Evolutionary conservation across 2,113 vertebrate genomes (phyloP).

Genomic region (Engraulis encrasicolus): DNA sequence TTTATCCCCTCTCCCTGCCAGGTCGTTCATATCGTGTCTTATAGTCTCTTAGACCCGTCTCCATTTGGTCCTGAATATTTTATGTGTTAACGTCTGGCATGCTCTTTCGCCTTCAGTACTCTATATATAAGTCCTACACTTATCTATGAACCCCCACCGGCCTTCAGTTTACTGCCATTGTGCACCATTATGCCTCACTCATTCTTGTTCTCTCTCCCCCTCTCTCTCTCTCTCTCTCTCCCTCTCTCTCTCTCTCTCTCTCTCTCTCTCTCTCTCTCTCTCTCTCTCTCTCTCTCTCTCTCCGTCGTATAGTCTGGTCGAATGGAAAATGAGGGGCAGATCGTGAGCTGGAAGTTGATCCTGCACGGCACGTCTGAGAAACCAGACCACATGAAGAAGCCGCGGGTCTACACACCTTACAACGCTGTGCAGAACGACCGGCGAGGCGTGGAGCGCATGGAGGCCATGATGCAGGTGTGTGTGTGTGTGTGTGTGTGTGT

Average conservation of each 20-base stretch:
- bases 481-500: conserved; percentile 31
- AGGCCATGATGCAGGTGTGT: conserved; percentile 78
- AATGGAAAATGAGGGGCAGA: conserved; percentile 91
- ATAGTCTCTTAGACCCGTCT: background rate
- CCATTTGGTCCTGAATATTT: background rate
- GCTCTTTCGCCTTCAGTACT: background rate
- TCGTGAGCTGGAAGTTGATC: conserved; percentile 94
- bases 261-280: background rate
- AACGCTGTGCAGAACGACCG: conserved; percentile 96
- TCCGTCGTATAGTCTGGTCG: conserved; percentile 87
- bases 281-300: background rate
- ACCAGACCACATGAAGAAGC: conserved; percentile 89
- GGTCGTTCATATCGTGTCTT: background rate
- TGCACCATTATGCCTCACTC: background rate
- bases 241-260: background rate
- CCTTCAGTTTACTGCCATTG: background rate
- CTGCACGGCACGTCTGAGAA: conserved; percentile 90
- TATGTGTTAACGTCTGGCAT: background rate
- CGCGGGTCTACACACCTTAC: conserved; percentile 91
- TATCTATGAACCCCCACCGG: background rate
- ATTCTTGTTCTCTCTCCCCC: background rate
- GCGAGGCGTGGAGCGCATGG: conserved; percentile 90
- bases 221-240: background rate
- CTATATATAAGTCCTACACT: background rate
- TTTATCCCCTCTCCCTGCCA: background rate